Conservation (phyloP, 2,797 vertebrate genomes). For the Sphaeramia orbicularis region DNA sequence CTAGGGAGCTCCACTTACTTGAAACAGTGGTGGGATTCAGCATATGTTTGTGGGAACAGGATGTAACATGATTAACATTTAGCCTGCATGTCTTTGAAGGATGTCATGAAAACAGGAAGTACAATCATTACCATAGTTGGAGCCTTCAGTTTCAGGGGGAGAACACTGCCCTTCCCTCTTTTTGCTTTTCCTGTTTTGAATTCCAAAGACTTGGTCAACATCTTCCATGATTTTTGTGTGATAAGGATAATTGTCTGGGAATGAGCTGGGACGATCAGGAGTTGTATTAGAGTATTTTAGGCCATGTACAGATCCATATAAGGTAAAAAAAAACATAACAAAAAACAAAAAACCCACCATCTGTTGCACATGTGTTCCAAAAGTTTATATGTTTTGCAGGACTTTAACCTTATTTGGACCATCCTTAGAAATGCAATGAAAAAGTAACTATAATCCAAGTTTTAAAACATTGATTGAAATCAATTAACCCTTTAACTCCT, state of each 20-base stretch:
- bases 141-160: constrained; percentile 12
- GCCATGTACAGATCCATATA: not conserved
- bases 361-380: not conserved
- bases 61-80: too few species aligned
- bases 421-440: constrained; percentile 18
- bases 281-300: not conserved
- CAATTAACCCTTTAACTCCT: too few species aligned
- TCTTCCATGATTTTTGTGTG: constrained; percentile 37
- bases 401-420: constrained; percentile 42
- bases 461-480: too few species aligned
- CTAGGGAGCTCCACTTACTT: not conserved
- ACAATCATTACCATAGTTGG: constrained; percentile 60
- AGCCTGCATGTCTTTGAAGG: constrained; percentile 14
- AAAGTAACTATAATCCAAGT: not conserved
- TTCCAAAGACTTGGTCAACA: constrained; percentile 53
- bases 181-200: constrained; percentile 76
- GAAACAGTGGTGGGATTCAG: constrained; percentile 19
- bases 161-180: constrained; percentile 46
- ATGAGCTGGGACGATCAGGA: not conserved
- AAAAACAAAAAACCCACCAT: not conserved
- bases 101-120: constrained; percentile 47
- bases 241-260: constrained; percentile 47
- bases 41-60: constrained; percentile 4
- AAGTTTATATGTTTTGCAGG: not conserved
- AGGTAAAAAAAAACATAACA: not conserved